These are phyloP conservation scores for Selene dorsalis DNA, from an alignment of 2,797 vertebrate genomes.

Conservation along the genomic window DNA sequence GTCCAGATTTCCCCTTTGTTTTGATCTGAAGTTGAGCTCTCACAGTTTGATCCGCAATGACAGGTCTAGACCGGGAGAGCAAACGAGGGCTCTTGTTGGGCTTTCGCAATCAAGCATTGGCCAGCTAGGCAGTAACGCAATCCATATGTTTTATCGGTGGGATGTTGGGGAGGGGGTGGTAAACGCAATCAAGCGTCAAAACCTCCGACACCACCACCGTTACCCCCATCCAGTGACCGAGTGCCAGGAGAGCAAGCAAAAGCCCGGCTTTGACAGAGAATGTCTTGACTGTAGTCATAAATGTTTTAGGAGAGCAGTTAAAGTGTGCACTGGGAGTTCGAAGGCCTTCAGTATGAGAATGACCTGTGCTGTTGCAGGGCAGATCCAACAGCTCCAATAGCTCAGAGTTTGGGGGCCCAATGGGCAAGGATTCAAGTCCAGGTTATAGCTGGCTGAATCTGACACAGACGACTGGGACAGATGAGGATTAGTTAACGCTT, in stretches of 20 bases:
- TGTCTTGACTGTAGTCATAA: conserved; percentile 82
- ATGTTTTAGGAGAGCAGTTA: conserved; percentile 84
- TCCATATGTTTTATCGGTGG: conserved; percentile 80
- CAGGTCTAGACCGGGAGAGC: conserved; percentile 78
- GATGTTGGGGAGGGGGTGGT: conserved; percentile 53
- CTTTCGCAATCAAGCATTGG: conserved; percentile 84
- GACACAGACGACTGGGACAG: conserved; percentile 76
- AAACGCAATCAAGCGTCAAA: conserved; percentile 80
- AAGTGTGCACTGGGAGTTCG: conserved; percentile 70
- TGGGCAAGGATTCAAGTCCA: conserved; percentile 85
- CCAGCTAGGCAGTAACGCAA: conserved; percentile 77
- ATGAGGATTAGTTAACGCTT: conserved; percentile 85
- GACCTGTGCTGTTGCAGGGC: conserved; percentile 69
- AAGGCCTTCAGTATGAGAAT: conserved; percentile 69
- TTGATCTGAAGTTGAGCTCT: conserved; percentile 79
- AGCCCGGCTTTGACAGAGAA: conserved; percentile 72
- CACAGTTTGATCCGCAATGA: conserved; percentile 83
- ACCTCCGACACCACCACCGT: conserved; percentile 70
- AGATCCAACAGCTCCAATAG: conserved; percentile 62
- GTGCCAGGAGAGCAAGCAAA: conserved; percentile 72
- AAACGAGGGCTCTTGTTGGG: conserved; percentile 77
- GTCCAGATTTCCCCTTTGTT: conserved; percentile 78
- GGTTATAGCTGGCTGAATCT: conserved; percentile 84
- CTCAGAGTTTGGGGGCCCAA: conserved; percentile 68
- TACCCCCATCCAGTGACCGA: conserved; percentile 73